Conservation (phyloP, 2,113 vertebrate genomes). For the Hemicordylus capensis region DNA sequence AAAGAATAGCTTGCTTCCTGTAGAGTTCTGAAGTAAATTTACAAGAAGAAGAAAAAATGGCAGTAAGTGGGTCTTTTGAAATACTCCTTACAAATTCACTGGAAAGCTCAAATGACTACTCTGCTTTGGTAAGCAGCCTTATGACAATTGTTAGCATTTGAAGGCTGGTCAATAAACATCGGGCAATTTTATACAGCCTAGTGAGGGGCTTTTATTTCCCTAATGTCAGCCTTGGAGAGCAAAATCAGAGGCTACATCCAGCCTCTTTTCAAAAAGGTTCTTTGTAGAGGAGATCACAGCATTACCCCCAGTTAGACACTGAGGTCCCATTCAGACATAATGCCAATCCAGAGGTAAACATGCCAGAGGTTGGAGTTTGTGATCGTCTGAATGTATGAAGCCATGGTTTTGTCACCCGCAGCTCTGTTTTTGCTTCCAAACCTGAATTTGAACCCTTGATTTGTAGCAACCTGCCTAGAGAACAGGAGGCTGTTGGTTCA, state of each 20-base stretch:
- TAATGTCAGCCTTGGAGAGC: background rate
- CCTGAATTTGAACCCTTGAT: too few species aligned
- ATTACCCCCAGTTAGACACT: background rate
- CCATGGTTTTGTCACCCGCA: too few species aligned
- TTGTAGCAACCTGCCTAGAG: too few species aligned
- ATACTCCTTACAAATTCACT: background rate
- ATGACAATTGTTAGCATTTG: background rate
- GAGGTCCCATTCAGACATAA: too few species aligned
- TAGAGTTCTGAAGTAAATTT: background rate
- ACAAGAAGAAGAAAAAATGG: background rate
- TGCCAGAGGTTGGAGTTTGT: too few species aligned
- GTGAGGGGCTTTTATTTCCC: background rate
- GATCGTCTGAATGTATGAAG: too few species aligned
- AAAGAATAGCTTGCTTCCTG: background rate
- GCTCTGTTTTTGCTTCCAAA: too few species aligned
- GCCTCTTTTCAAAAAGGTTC: conserved; percentile 5
- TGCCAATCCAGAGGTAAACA: too few species aligned
- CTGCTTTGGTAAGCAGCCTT: background rate
- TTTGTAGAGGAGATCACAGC: background rate
- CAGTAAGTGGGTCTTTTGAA: background rate
- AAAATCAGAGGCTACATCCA: background rate
- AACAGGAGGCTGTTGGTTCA: too few species aligned
- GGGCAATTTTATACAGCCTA: conserved; percentile 5
- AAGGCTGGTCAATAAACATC: conserved; percentile 6
- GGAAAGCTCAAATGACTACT: background rate